phyloP scores from a whole-genome alignment of 2,113 vertebrate species.

The Pampusana beccarii region DNA sequence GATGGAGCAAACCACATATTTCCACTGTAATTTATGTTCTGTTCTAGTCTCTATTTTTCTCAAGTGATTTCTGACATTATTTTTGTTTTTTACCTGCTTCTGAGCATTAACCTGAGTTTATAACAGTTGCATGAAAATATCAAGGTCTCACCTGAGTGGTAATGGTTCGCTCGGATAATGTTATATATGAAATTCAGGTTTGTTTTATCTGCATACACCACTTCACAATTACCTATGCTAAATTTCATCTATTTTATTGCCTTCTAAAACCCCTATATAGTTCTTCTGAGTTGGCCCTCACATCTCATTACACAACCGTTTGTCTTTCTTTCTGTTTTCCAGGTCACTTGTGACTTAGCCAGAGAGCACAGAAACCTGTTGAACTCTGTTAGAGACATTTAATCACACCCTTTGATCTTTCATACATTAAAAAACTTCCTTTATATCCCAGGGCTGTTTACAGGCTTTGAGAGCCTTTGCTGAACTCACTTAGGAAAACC shows the following conservation, averaged over 20 bases:
- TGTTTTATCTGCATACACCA: neutral
- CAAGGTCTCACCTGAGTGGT: neutral
- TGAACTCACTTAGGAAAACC: neutral
- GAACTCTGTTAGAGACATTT: neutral
- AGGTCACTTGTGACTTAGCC: neutral
- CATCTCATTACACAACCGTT: neutral
- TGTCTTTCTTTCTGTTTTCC: neutral
- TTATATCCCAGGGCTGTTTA: neutral
- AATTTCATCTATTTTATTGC: neutral
- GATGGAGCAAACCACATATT: neutral
- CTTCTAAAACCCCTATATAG: neutral
- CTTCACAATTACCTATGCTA: neutral
- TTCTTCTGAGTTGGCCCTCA: neutral
- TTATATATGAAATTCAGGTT: neutral
- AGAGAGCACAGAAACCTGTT: neutral
- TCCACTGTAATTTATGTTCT: neutral
- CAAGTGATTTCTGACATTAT: neutral
- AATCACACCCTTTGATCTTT: neutral
- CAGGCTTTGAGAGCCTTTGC: neutral
- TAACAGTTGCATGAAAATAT: neutral
- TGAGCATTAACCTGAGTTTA: neutral
- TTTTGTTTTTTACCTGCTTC: neutral
- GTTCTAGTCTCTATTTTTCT: neutral
- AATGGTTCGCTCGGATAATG: neutral
- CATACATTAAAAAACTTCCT: neutral